These are phyloP conservation scores for Stictonetta naevosa DNA, from an alignment of 2,113 vertebrate species.

Conservation along the genomic window DNA sequence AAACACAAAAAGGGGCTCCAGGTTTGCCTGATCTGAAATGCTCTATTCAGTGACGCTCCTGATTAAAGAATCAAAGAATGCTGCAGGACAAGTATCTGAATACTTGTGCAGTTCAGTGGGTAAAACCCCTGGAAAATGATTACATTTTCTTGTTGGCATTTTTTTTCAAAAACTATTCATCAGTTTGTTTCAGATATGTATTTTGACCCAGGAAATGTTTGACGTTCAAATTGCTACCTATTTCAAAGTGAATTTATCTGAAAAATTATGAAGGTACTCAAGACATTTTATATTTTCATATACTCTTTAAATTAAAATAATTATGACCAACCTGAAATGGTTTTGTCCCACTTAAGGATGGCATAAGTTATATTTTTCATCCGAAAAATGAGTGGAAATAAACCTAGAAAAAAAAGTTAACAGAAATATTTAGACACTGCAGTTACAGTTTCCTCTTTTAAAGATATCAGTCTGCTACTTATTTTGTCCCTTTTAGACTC, in stretches of 20 bases:
- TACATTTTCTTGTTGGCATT: neutral
- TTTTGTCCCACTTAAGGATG: neutral
- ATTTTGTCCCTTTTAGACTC: neutral
- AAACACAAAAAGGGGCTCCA: neutral
- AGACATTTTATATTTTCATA: neutral
- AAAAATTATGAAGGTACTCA: neutral
- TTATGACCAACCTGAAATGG: neutral
- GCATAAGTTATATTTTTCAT: neutral
- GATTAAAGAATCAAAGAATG: neutral
- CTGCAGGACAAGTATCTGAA: neutral
- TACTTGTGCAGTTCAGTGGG: neutral
- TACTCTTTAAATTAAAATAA: neutral
- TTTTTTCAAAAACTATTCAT: neutral
- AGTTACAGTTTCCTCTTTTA: neutral
- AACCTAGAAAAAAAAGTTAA: neutral
- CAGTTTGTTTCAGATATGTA: neutral
- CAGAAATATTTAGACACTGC: neutral
- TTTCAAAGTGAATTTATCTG: neutral
- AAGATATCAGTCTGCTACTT: fast-evolving
- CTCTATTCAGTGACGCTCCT: neutral
- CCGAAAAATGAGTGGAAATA: neutral
- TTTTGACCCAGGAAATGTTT: neutral
- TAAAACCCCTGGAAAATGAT: neutral
- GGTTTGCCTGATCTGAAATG: neutral
- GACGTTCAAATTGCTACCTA: neutral